phyloP scores from a whole-genome alignment of 2,888 invertebrate genomes.

The Nyleta sp. region DNA sequence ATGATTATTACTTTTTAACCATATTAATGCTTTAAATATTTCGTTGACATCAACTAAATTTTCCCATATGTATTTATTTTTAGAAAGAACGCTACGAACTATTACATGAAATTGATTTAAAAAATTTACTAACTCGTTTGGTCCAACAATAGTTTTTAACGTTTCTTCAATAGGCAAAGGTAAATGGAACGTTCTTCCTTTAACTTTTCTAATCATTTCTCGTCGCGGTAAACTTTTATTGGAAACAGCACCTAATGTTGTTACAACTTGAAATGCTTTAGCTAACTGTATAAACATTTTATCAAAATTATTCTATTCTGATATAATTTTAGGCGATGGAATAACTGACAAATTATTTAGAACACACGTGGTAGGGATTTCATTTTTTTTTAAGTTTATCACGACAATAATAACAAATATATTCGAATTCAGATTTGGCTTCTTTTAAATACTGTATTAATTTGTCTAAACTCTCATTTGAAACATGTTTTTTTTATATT shows the following conservation, averaged over 20 bases:
- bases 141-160: slow-evolving; percentile 32
- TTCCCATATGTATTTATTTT: slow-evolving; percentile 68
- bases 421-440: not conserved
- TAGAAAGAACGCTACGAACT: slow-evolving; percentile 72
- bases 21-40: slow-evolving; percentile 59
- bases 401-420: slow-evolving; percentile 53
- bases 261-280: slow-evolving; percentile 76
- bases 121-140: not conserved
- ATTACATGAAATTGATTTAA: slow-evolving; percentile 71
- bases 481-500: not conserved
- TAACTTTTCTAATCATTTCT: slow-evolving; percentile 64
- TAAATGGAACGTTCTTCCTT: slow-evolving; percentile 62
- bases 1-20: slow-evolving; percentile 71
- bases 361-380: slow-evolving; percentile 70
- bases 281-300: slow-evolving; percentile 72
- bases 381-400: slow-evolving; percentile 64
- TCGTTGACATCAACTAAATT: slow-evolving; percentile 14
- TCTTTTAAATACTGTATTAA: slow-evolving; percentile 6
- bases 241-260: slow-evolving; percentile 70
- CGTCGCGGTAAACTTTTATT: slow-evolving; percentile 71
- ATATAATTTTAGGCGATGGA: slow-evolving; percentile 3
- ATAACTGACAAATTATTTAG: slow-evolving; percentile 67
- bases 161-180: slow-evolving; percentile 72
- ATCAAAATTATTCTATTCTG: slow-evolving; percentile 46
- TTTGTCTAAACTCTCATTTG: not conserved